Base-by-base conservation (phyloP, 37 sponge, comb jelly and placozoan genomes). In the Spongia lamella region DNA sequence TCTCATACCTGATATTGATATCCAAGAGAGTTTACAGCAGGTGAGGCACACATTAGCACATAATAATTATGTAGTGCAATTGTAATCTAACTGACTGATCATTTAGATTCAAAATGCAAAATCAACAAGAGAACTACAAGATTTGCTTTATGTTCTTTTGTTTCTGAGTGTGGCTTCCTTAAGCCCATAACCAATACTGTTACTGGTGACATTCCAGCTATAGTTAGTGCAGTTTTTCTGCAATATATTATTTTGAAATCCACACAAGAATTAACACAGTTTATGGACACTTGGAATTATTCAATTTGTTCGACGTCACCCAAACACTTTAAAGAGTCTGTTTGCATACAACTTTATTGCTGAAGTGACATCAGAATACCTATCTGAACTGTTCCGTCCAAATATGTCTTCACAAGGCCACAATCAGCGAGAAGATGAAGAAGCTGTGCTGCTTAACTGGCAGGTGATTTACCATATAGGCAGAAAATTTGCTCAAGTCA, bases 261-360 rank as follows among this genome's bases (percentile, higher is more conserved):
- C n/a, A 67, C 47, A 1, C 47, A 38, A 21, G 68, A 67, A 50
- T 47, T 67, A n/a, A 4, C 68, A n/a, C 68, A 67, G 29, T 67
- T 67, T 38, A 34, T 67, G 2, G 68, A 67, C 68, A 22, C 39
- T 67, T 35, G 47, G 13, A n/a, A 38, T 67, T n/a, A 50, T 26
- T 7, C n/a, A 43, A 38, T 26, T 67, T 22, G 19, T 67, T 6
- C 38, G 11, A 26, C 68, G 39, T 17, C 68, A 67, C 13, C 68
- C 68, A 34, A 21, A 1, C 3, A 20, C 20, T 3, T n/a, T 67
- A 7, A 34, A 7, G 47, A 34, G 43, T 21, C 47, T 67, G 19
- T 67, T 67, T 38, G 47, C 25, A 1, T 2, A 67, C 47, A 26
- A 67, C 14, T 17, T 24, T 19, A 26, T 50, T 20, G 5, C 36